These are phyloP conservation scores for Drosophila yakuba DNA, from an alignment of 1,140 invertebrate genomes.

Conservation along the genomic window DNA sequence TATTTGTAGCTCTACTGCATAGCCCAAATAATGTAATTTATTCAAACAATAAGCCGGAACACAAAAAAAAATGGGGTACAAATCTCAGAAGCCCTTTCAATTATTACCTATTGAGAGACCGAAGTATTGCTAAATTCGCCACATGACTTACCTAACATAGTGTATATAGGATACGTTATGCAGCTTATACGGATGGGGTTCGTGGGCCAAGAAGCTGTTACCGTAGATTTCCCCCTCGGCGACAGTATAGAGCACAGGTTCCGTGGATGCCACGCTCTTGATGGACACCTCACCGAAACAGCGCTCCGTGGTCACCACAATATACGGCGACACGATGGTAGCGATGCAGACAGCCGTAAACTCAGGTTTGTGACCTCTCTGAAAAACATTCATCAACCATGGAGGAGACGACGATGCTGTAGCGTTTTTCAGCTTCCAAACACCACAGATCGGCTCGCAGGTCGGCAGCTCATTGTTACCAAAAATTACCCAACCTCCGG, in stretches of 20 bases:
- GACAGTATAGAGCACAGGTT: slow-evolving; percentile 12
- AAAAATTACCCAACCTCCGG: slow-evolving; percentile 6
- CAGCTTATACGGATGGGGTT: slow-evolving; percentile 19
- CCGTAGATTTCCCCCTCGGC: neutral
- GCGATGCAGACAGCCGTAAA: slow-evolving; percentile 83
- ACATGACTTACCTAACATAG: slow-evolving; percentile 7
- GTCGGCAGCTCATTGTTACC: neutral
- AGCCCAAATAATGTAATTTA: no score
- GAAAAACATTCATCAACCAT: slow-evolving; percentile 54
- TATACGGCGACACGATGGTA: slow-evolving; percentile 52
- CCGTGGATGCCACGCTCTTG: neutral
- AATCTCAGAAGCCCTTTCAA: no score
- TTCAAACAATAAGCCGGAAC: no score
- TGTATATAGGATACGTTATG: slow-evolving; percentile 17
- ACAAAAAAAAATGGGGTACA: no score
- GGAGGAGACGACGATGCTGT: slow-evolving; percentile 3
- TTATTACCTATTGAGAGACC: no score
- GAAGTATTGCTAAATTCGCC: no score
- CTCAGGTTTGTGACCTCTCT: neutral
- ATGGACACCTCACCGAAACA: neutral
- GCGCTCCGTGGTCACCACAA: slow-evolving; percentile 20
- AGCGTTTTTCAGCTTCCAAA: neutral
- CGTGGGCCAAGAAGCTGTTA: neutral
- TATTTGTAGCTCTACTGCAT: no score
- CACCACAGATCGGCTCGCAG: slow-evolving; percentile 31